A percentile compares a stretch with the other conserved stretches of the same genome.
phyloP scores from a whole-genome alignment of 30 jellyfish, hydroid and myxozoan species.

The Sanderia malayensis region DNA sequence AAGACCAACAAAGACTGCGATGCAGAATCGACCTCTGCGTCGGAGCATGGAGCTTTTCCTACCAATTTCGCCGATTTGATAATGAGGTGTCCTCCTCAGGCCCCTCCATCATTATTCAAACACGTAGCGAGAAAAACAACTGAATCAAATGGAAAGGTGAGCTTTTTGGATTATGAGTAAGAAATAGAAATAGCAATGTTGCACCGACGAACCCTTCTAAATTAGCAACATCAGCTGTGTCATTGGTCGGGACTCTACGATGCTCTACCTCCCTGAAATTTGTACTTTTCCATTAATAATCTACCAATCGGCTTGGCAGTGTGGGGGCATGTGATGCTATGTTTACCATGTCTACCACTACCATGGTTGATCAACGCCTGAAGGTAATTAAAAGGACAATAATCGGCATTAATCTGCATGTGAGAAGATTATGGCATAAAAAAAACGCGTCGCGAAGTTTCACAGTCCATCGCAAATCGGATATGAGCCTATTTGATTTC shows the following conservation, averaged over 20 bases:
- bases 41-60: conserved; percentile 57
- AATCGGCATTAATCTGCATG: conserved; percentile 18
- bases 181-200: too few species aligned
- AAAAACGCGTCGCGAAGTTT: conserved; percentile 2
- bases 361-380: too few species aligned
- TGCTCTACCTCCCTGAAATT: too few species aligned
- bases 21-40: conserved; percentile 53
- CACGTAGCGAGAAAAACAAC: conserved; percentile 62
- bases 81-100: conserved; percentile 95
- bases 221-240: too few species aligned
- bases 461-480: conserved; percentile 26
- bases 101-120: conserved; percentile 90
- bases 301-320: too few species aligned
- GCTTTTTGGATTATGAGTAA: too few species aligned
- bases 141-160: conserved; percentile 84
- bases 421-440: conserved; percentile 18
- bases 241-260: too few species aligned
- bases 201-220: too few species aligned
- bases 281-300: too few species aligned
- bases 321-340: too few species aligned
- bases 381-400: not conserved
- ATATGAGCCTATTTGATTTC: conserved; percentile 6
- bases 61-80: conserved; percentile 86
- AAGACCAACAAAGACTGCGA: conserved; percentile 46
- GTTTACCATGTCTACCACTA: too few species aligned